phyloP scores from a whole-genome alignment of 2,888 invertebrate genomes.

The Sisyra nigra region DNA sequence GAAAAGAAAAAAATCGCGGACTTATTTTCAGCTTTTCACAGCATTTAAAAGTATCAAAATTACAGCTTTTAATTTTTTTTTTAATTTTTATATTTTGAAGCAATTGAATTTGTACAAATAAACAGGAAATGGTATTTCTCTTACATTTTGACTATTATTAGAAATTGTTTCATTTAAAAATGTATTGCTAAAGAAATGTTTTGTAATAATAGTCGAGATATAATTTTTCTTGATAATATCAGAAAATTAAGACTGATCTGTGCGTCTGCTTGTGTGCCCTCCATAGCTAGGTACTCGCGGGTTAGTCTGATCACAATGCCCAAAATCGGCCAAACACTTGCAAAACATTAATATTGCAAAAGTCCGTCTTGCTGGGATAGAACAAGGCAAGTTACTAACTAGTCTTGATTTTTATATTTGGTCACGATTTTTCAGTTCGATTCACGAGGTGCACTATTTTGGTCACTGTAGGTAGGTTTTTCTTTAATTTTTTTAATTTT shows the following conservation, averaged over 20 bases:
- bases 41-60: constrained; percentile 1
- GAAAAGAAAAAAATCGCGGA: background rate
- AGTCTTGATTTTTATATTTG: constrained; percentile 5
- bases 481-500: background rate
- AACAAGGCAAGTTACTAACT: constrained; percentile 8
- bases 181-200: no score
- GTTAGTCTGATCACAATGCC: constrained; percentile 12
- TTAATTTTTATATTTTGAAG: no score
- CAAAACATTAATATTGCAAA: constrained; percentile 8
- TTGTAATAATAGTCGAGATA: no score
- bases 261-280: constrained; percentile 16
- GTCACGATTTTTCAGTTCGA: constrained; percentile 8
- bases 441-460: constrained; percentile 1
- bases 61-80: background rate
- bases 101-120: no score
- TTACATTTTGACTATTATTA: no score
- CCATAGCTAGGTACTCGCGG: constrained; percentile 18
- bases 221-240: no score
- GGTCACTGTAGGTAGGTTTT: constrained; percentile 7
- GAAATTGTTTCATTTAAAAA: no score
- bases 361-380: constrained; percentile 7
- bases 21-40: constrained; percentile 3
- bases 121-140: no score
- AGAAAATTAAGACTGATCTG: constrained; percentile 10
- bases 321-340: constrained; percentile 8